Percentiles rank a stretch among this genome's conserved stretches.
phyloP scores from a whole-genome alignment of 92 coral and sea anemone species.

The Porites evermanni region DNA sequence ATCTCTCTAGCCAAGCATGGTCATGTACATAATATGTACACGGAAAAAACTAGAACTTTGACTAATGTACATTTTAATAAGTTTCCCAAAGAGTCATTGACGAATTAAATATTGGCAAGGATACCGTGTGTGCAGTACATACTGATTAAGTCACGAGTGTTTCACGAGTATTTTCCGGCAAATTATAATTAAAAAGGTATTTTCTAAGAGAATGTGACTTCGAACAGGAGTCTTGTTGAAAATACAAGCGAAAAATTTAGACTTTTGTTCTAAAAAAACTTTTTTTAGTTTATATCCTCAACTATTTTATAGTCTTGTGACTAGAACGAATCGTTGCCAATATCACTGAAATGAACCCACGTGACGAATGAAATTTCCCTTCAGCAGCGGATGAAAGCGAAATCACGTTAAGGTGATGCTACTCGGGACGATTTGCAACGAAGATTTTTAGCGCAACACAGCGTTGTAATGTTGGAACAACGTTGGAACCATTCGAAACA shows the following conservation, averaged over 20 bases:
- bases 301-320: conserved; percentile 1
- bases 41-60: too few relatives aligned
- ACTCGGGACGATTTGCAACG: too few relatives aligned
- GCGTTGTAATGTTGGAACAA: too few relatives aligned
- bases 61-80: too few relatives aligned
- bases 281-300: background rate
- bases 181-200: background rate
- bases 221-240: background rate
- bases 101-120: too few relatives aligned
- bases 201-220: background rate
- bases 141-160: background rate
- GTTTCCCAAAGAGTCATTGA: too few relatives aligned
- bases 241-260: background rate
- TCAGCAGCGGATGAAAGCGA: background rate
- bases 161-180: background rate
- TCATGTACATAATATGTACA: too few relatives aligned
- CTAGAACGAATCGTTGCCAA: background rate
- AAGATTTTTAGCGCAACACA: too few relatives aligned
- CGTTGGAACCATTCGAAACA: background rate
- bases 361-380: background rate
- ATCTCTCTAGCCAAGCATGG: too few relatives aligned
- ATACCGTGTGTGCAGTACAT: background rate
- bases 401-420: too few relatives aligned
- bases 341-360: background rate
- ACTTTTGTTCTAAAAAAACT: background rate